phyloP scores from a whole-genome alignment of 2,888 invertebrate genomes.

The Dilophus febrilis region DNA sequence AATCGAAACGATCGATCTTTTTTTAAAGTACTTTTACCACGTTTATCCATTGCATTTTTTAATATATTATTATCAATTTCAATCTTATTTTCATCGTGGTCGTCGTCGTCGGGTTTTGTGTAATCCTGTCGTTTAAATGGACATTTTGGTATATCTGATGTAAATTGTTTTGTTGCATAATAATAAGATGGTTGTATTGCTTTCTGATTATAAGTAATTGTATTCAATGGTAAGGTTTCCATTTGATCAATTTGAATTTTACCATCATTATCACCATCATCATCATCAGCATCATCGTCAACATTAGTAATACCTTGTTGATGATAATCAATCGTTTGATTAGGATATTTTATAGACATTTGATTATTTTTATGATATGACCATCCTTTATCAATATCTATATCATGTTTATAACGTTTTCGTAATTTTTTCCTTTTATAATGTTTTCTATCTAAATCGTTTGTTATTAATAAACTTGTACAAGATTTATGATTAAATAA shows the following conservation, averaged over 20 bases:
- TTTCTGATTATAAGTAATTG: too few relatives aligned
- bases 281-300: too few relatives aligned
- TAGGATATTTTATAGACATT: too few relatives aligned
- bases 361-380: background rate
- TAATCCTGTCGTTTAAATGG: constrained; percentile 26
- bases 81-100: constrained; percentile 6
- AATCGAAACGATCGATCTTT: background rate
- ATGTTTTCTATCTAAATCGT: constrained; percentile 6
- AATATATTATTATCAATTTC: background rate
- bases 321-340: background rate
- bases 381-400: constrained; percentile 4
- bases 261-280: too few relatives aligned
- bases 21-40: constrained; percentile 3
- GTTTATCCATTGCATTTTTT: constrained; percentile 4
- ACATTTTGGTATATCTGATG: constrained; percentile 18
- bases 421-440: background rate
- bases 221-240: background rate
- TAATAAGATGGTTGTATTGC: too few relatives aligned
- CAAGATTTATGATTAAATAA: constrained; percentile 7
- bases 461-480: constrained; percentile 4
- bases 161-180: background rate
- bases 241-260: too few relatives aligned
- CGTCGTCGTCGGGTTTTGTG: constrained; percentile 8
- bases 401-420: constrained; percentile 1
- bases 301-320: background rate